Conservation (phyloP, 2,797 vertebrate genomes). For the Sarcoramphus papa region DNA sequence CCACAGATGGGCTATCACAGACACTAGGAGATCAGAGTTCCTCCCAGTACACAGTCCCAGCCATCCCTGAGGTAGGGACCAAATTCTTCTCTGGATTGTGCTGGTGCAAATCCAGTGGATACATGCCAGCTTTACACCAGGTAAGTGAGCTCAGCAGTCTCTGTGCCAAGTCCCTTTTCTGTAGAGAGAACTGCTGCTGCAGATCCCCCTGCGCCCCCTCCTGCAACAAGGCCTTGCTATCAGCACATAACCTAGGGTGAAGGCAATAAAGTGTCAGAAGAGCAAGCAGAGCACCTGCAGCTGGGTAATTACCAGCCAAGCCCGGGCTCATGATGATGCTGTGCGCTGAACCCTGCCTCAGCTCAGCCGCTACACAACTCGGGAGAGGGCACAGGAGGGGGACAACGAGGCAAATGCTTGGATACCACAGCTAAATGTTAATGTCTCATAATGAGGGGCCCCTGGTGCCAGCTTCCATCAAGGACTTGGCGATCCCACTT, state of each 20-base stretch:
- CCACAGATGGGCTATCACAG: background rate
- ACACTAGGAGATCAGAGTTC: background rate
- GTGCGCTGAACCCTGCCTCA: background rate
- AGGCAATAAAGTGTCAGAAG: background rate
- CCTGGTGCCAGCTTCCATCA: background rate
- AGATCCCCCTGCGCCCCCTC: fast-evolving
- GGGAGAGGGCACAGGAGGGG: background rate
- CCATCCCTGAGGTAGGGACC: background rate
- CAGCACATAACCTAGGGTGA: background rate
- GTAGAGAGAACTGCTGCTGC: background rate
- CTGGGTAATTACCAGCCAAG: background rate
- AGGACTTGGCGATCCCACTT: background rate
- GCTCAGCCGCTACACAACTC: background rate
- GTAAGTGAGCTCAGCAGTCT: background rate
- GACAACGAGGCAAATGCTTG: background rate
- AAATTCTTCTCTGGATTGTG: background rate
- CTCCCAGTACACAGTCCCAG: background rate
- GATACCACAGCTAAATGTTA: background rate
- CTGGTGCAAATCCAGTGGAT: background rate
- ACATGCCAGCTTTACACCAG: background rate
- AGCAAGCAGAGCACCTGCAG: background rate
- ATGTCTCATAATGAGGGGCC: background rate
- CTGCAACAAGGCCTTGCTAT: background rate
- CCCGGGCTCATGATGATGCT: background rate
- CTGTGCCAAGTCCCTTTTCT: background rate